Percentiles rank a stretch among this genome's conserved stretches.
Conservation (phyloP, 64 coral and sea anemone genomes). For the Stichodactyla helianthus region DNA sequence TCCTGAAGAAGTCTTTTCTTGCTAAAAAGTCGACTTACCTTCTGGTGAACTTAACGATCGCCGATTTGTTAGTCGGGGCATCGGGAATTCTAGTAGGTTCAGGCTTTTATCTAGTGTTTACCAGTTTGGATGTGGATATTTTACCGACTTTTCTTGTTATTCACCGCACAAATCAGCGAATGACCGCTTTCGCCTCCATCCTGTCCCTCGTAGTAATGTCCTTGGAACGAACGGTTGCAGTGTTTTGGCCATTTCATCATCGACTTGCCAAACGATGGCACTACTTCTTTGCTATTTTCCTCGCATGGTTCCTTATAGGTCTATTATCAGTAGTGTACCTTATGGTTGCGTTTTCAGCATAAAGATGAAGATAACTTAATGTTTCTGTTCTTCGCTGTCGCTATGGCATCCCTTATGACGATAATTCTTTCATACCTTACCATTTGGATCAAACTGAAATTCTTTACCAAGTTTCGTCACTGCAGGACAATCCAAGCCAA, state of each 20-base stretch:
- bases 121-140: not conserved
- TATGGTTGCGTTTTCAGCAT: no score
- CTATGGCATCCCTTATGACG: not conserved
- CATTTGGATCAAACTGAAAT: not conserved
- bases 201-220: not conserved
- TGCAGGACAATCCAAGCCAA: conserved; percentile 6
- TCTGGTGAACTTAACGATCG: not conserved
- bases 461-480: not conserved
- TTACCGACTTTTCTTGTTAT: not conserved
- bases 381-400: no score
- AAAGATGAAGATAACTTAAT: no score
- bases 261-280: not conserved
- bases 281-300: not conserved
- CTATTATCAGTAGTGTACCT: no score
- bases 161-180: not conserved
- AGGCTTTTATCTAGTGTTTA: not conserved
- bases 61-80: not conserved
- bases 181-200: not conserved
- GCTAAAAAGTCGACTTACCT: conserved; percentile 18
- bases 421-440: no score
- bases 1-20: not conserved
- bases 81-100: not conserved
- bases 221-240: not conserved
- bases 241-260: conserved; percentile 7
- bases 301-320: not conserved